Evolutionary conservation across 2,888 invertebrate genomes (phyloP).

Genomic region (Paralinhomoeus sp.): DNA sequence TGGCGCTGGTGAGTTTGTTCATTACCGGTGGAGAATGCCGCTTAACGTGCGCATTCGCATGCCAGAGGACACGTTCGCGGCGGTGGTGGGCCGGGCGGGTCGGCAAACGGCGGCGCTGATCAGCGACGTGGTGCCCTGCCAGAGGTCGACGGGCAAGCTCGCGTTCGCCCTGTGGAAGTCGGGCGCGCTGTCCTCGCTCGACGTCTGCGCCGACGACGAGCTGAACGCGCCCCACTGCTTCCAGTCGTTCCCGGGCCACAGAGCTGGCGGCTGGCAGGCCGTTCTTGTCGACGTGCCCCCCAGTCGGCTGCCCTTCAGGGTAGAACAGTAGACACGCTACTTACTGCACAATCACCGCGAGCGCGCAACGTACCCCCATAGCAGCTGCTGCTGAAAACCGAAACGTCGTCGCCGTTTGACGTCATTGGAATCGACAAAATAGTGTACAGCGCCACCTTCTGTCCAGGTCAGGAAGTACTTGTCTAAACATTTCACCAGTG

Average conservation of each 20-base stretch:
- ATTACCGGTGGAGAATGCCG: background rate
- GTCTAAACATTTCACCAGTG: too few relatives aligned
- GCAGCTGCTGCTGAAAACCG: background rate
- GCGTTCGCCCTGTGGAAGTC: background rate
- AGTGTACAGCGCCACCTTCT: background rate
- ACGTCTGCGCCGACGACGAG: background rate
- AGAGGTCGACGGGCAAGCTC: background rate
- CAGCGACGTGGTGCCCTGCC: background rate
- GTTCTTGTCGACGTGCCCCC: background rate
- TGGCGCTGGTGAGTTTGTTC: background rate
- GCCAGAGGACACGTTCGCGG: background rate
- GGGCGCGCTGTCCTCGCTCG: background rate
- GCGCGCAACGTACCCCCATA: too few relatives aligned
- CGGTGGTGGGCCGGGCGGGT: background rate
- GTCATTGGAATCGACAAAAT: background rate
- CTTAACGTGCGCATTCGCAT: background rate
- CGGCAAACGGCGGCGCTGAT: background rate
- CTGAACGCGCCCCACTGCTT: too few relatives aligned
- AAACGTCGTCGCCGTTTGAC: background rate
- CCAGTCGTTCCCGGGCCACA: too few relatives aligned
- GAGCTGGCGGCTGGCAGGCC: background rate
- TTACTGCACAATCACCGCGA: too few relatives aligned
- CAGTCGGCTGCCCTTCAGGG: background rate
- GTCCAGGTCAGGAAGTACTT: background rate
- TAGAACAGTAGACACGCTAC: too few relatives aligned